Evolutionary conservation across 1,140 invertebrate genomes (phyloP).

Genomic region (Zaprionus lachaisei): DNA sequence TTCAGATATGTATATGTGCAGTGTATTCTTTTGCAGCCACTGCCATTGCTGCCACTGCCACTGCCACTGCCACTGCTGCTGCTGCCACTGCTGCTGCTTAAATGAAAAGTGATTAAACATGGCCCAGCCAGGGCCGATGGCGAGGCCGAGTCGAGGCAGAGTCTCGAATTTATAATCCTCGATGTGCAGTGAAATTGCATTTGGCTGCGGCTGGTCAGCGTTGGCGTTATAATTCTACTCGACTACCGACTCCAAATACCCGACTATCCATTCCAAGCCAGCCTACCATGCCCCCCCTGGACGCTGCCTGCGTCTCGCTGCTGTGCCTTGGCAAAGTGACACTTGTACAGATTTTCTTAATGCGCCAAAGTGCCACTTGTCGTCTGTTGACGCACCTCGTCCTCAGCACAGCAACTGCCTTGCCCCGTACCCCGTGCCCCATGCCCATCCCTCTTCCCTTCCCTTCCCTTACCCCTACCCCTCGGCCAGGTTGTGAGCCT

Average conservation of each 20-base stretch:
- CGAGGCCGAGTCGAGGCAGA: neutral
- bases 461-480: too few species aligned
- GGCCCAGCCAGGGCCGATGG: constrained; percentile 26
- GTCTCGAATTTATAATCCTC: constrained; percentile 72
- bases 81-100: constrained; percentile 39
- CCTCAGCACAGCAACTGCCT: constrained; percentile 5
- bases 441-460: neutral
- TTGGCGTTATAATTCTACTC: constrained; percentile 78
- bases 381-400: constrained; percentile 73
- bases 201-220: constrained; percentile 53
- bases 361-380: constrained; percentile 82
- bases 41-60: constrained; percentile 10
- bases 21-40: constrained; percentile 5
- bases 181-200: constrained; percentile 70
- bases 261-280: neutral
- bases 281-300: neutral
- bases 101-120: constrained; percentile 80
- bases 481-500: neutral
- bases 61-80: constrained; percentile 12
- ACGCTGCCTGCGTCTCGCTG: constrained; percentile 4
- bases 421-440: neutral
- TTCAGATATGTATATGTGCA: constrained; percentile 33
- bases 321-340: constrained; percentile 76
- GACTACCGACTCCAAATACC: constrained; percentile 28
- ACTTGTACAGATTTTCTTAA: constrained; percentile 83